phyloP scores from a whole-genome alignment of 2,113 vertebrate genomes.

The Lates calcarifer region DNA sequence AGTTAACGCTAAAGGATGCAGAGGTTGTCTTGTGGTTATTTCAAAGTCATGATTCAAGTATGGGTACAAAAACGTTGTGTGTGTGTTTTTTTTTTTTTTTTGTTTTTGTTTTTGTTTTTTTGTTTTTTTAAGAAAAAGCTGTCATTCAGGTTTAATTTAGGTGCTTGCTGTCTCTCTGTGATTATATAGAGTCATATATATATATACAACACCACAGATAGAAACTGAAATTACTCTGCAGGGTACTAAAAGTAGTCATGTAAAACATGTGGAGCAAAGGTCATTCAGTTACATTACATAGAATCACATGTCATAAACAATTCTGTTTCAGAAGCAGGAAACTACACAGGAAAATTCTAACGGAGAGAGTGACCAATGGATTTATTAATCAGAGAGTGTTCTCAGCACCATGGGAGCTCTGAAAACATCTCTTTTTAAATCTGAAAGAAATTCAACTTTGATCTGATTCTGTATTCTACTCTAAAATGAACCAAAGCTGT shows the following conservation, averaged over 20 bases:
- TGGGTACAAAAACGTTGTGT: background rate
- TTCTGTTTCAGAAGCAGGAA: background rate
- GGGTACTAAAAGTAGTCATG: background rate
- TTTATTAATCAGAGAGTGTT: background rate
- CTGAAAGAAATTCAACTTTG: background rate
- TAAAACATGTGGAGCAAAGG: background rate
- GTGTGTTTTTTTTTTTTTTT: too few species aligned
- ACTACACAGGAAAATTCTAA: background rate
- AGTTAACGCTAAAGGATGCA: slow-evolving; percentile 21
- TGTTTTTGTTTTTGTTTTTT: too few species aligned
- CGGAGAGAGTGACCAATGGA: background rate
- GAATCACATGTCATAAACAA: background rate
- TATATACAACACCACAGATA: background rate
- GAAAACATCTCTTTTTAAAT: background rate
- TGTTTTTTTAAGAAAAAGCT: background rate
- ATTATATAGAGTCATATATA: background rate
- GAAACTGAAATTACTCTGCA: background rate
- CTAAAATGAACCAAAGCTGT: background rate
- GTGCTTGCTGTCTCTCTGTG: background rate
- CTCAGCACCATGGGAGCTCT: too few species aligned
- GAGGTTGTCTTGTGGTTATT: slow-evolving; percentile 9
- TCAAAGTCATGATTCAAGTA: background rate
- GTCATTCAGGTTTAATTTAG: background rate
- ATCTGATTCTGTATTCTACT: background rate
- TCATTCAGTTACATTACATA: background rate